Base-by-base conservation (phyloP, 2,113 vertebrate genomes). In the Pedetes capensis region DNA sequence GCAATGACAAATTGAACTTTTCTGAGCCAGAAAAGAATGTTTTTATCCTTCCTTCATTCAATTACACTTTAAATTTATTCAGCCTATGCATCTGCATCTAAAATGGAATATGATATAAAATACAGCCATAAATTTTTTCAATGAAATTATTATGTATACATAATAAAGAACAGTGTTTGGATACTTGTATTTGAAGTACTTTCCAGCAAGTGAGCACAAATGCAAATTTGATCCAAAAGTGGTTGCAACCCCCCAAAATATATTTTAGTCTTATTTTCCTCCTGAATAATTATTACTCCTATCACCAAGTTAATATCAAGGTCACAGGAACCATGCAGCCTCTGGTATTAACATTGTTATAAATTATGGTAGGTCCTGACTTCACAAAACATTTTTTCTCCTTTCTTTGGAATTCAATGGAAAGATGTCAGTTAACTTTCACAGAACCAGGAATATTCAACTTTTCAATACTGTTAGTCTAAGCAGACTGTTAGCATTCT, bases 61-160 rank as follows among this genome's bases (percentile, higher is more conserved):
- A 9, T 96, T 96, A 68, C 34, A 82, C 78, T 92, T 97, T 80
- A 95, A 94, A 96, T 94, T 42, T 91, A 93, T 94, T 85, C 59
- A 83, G 57, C 66, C 37, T 25, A 86, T 68, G 53, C 75, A 71
- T 95, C 57, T 90, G 55, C 32, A 69, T 85, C 51, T 72, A 87
- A 91, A 89, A 93, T 91, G 79, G 29, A 91, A 76, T 88, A 72
- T 94, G 69, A 95, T 95, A 47, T 85, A 91, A 93, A 92, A 83
- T 57, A 44, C 17, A 76, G 23, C 88, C 86, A 8, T 92, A 69
- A 55, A 44, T 75, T 84, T 85, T 94, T 93, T 86, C 80, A 59
- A 2, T 95, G 49, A 89, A 87, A 87, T 29, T 72, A 53, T 51
- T 93, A 51, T 42, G 6, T 57, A 53, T 51, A 75, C 6, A 71